Conservation (phyloP, 2,113 vertebrate species). For the Camelus bactrianus region DNA sequence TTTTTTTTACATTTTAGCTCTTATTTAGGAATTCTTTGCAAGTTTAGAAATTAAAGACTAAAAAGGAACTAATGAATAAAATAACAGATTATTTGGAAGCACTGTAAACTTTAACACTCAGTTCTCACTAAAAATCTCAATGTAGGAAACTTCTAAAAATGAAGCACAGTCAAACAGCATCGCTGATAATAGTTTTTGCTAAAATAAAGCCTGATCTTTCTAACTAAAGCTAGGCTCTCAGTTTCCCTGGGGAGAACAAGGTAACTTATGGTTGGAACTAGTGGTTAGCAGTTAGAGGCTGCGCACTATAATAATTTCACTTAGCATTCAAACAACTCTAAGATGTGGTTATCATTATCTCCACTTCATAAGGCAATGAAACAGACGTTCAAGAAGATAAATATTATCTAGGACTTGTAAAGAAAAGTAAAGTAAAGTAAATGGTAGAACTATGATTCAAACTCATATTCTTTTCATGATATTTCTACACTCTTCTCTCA, state of each 20-base stretch:
- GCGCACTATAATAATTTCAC: not conserved
- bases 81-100: not conserved
- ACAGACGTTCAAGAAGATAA: not conserved
- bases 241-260: not conserved
- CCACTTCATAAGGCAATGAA: not conserved
- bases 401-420: not conserved
- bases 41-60: constrained; percentile 52
- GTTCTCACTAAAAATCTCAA: constrained; percentile 13
- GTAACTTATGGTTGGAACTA: not conserved
- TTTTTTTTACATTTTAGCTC: not conserved
- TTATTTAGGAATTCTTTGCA: constrained; percentile 9
- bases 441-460: not conserved
- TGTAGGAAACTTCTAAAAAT: not conserved
- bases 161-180: not conserved
- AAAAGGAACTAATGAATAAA: constrained; percentile 6
- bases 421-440: constrained; percentile 20
- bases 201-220: not conserved
- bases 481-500: not conserved
- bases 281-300: not conserved
- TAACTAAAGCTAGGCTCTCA: not conserved
- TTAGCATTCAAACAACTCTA: constrained; percentile 2
- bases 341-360: not conserved
- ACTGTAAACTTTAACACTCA: constrained; percentile 29
- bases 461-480: not conserved
- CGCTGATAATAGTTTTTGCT: not conserved